These are phyloP conservation scores for Apus apus DNA, from an alignment of 2,113 vertebrate genomes.

Conservation along the genomic window DNA sequence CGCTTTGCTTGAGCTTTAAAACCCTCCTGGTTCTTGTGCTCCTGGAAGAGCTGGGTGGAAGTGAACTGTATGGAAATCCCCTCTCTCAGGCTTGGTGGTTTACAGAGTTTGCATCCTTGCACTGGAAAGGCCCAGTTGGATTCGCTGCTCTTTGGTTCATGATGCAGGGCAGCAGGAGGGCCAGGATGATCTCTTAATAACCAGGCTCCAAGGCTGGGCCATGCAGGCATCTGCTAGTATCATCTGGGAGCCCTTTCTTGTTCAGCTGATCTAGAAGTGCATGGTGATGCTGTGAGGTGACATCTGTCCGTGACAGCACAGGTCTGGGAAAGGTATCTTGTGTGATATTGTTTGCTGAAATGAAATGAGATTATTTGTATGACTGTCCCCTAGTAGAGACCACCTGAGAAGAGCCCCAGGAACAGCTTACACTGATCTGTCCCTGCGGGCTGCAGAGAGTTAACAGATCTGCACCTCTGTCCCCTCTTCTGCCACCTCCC, in stretches of 20 bases:
- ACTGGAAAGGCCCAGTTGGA: accelerated
- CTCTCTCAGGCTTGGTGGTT: not conserved
- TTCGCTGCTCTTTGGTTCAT: accelerated
- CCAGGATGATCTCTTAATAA: not conserved
- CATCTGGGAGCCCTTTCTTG: not conserved
- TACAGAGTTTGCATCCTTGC: not conserved
- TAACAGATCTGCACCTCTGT: not conserved
- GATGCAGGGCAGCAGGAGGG: not conserved
- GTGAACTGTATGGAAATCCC: not conserved
- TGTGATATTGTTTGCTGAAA: not conserved
- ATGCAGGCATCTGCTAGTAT: accelerated
- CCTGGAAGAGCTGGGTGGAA: not conserved
- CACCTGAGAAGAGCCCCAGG: not conserved
- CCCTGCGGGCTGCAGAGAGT: not conserved
- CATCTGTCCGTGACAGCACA: not conserved
- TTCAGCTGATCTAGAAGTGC: not conserved
- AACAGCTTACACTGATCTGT: not conserved
- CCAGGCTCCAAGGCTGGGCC: not conserved
- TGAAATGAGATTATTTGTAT: accelerated
- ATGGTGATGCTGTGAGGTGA: not conserved
- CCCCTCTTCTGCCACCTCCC: not conserved
- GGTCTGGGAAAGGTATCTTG: not conserved
- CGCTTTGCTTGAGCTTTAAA: not conserved
- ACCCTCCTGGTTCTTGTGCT: not conserved
- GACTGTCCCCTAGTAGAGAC: not conserved